Percentiles rank a stretch among this genome's conserved stretches.
These are phyloP conservation scores for Phoeniculus purpureus DNA, from an alignment of 2,797 vertebrate genomes.

Conservation along the genomic window DNA sequence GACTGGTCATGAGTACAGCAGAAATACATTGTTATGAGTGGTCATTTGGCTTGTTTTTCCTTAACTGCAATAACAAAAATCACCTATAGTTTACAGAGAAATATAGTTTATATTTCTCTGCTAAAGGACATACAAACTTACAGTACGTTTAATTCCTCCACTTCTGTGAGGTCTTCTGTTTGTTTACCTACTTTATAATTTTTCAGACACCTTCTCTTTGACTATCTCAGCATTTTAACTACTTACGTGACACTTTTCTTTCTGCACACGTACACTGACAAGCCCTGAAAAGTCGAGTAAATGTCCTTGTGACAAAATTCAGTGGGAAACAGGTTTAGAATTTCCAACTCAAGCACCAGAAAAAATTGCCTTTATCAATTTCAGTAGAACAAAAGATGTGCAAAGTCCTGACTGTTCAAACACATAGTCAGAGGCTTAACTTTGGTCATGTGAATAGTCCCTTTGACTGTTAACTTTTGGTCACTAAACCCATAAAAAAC, in stretches of 20 bases:
- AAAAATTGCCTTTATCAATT: slow-evolving; percentile 14
- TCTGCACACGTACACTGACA: background rate
- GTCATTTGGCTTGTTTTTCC: background rate
- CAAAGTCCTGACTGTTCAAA: slow-evolving; percentile 43
- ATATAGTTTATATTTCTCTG: background rate
- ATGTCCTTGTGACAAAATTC: background rate
- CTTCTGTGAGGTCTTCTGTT: background rate
- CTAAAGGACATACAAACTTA: background rate
- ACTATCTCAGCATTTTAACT: background rate
- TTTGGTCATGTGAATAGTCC: slow-evolving; percentile 31
- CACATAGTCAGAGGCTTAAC: slow-evolving; percentile 24
- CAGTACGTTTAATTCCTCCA: background rate
- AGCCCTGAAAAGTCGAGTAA: background rate
- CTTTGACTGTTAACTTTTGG: slow-evolving; percentile 37
- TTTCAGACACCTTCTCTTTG: background rate
- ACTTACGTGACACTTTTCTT: background rate
- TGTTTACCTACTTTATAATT: background rate
- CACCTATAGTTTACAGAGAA: background rate
- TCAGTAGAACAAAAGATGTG: slow-evolving; percentile 39
- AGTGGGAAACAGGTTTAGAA: slow-evolving; percentile 11
- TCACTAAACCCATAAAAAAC: slow-evolving; percentile 31
- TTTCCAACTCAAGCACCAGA: background rate
- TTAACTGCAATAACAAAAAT: background rate
- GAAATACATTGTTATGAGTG: slow-evolving; percentile 16
- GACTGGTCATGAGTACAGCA: background rate